A percentile compares a stretch with the other conserved stretches of the same genome.
These are phyloP conservation scores for Buphagus erythrorhynchus DNA, from an alignment of 2,797 vertebrate genomes.

Conservation along the genomic window DNA sequence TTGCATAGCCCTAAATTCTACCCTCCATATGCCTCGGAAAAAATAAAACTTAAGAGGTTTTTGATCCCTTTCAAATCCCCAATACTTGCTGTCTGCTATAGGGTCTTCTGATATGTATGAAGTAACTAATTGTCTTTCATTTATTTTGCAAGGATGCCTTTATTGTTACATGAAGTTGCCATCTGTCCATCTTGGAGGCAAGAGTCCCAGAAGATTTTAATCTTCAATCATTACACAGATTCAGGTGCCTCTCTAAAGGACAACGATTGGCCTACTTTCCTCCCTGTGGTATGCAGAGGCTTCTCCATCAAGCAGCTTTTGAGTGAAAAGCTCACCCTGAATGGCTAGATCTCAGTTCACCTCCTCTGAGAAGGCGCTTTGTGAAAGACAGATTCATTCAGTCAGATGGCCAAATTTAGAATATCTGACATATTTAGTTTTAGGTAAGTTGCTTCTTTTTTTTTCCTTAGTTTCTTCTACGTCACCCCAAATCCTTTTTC, in stretches of 20 bases:
- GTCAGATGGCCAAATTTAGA: not conserved
- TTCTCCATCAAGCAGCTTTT: not conserved
- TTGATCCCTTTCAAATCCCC: not conserved
- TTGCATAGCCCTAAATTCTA: not conserved
- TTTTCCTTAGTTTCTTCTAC: not conserved
- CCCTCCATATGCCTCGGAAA: not conserved
- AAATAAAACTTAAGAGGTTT: not conserved
- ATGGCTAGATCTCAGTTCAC: not conserved
- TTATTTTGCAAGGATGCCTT: slow-evolving; percentile 1
- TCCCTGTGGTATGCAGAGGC: not conserved
- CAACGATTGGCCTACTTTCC: slow-evolving; percentile 3
- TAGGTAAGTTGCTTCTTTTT: not conserved
- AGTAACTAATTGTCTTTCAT: not conserved
- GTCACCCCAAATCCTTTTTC: not conserved
- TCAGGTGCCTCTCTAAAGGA: slow-evolving; percentile 12
- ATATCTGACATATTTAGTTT: not conserved
- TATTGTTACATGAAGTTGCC: not conserved
- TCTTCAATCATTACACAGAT: not conserved
- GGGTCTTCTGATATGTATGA: not conserved
- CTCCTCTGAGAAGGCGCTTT: not conserved
- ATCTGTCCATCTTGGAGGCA: not conserved
- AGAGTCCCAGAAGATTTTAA: slow-evolving; percentile 22
- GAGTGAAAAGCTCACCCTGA: not conserved
- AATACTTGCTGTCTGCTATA: not conserved
- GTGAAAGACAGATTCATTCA: not conserved